Evolutionary conservation across 2,888 invertebrate species (phyloP).

Genomic region (Lepas anatifera): DNA sequence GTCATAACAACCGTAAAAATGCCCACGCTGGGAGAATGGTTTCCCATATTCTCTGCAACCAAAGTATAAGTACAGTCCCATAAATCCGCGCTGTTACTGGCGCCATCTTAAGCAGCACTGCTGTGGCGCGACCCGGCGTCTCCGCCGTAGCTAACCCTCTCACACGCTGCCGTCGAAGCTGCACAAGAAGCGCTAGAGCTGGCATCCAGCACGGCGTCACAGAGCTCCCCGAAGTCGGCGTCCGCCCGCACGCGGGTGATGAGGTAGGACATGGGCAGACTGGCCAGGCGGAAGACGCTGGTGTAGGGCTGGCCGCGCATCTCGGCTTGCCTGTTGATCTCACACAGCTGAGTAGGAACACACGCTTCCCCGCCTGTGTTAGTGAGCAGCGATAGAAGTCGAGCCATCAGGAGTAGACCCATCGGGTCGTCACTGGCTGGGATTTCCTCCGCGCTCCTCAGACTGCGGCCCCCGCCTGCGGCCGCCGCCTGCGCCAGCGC

Average conservation of each 20-base stretch:
- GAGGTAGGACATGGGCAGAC: background rate
- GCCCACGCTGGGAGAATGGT: too few relatives aligned
- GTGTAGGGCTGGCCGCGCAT: background rate
- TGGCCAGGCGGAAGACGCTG: background rate
- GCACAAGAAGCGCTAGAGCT: too few relatives aligned
- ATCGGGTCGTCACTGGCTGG: background rate
- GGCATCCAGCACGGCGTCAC: too few relatives aligned
- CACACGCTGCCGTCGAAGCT: too few relatives aligned
- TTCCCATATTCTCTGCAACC: too few relatives aligned
- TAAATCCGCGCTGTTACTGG: too few relatives aligned
- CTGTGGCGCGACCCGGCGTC: too few relatives aligned
- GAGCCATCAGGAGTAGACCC: background rate
- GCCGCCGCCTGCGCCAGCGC: background rate
- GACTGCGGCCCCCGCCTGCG: background rate
- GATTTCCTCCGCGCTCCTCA: background rate
- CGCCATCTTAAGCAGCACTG: too few relatives aligned
- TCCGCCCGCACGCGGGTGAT: background rate
- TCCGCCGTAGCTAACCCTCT: too few relatives aligned
- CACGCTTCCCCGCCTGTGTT: background rate
- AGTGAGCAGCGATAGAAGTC: background rate
- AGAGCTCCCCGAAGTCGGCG: background rate
- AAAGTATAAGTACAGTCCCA: too few relatives aligned
- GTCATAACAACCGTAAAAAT: too few relatives aligned
- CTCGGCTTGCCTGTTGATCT: background rate
- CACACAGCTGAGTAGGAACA: background rate